Conservation (phyloP, 2,888 invertebrate species). For the Hydrotaea cyrtoneurina region DNA sequence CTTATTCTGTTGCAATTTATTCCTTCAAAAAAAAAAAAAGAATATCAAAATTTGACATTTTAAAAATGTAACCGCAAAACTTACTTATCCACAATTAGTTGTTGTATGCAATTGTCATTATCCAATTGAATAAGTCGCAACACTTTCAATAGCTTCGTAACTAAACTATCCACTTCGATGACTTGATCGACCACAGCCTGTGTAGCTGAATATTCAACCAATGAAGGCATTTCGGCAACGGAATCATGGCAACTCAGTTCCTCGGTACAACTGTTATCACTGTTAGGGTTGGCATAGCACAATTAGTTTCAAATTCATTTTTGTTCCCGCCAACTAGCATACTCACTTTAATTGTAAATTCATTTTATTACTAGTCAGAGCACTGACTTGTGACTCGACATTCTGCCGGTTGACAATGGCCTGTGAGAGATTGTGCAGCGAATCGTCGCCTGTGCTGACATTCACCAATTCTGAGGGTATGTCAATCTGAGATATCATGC, state of each 20-base stretch:
- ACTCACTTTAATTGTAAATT: conserved; percentile 79
- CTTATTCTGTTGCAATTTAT: conserved; percentile 80
- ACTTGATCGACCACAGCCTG: conserved; percentile 87
- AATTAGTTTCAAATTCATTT: not conserved
- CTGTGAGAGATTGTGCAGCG: conserved; percentile 89
- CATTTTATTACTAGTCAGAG: conserved; percentile 79
- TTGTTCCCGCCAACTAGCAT: not conserved
- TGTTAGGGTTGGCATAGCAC: conserved; percentile 28
- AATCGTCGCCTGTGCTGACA: conserved; percentile 82
- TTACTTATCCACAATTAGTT: conserved; percentile 85
- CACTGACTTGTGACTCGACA: conserved; percentile 82
- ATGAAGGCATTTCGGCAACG: conserved; percentile 81
- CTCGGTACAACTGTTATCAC: conserved; percentile 77
- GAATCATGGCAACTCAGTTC: conserved; percentile 81
- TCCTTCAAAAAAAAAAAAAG: conserved; percentile 71
- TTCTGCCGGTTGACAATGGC: conserved; percentile 88
- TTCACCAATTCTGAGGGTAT: conserved; percentile 80
- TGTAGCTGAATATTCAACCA: conserved; percentile 82
- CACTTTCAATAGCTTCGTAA: conserved; percentile 87
- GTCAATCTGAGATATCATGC: conserved; percentile 82
- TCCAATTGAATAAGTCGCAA: conserved; percentile 88
- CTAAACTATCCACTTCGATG: conserved; percentile 88
- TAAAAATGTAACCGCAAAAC: conserved; percentile 54
- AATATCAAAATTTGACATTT: not conserved
- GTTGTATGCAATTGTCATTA: conserved; percentile 85